phyloP scores from a whole-genome alignment of 2,113 vertebrate species.

The Semicossyphus pulcher region DNA sequence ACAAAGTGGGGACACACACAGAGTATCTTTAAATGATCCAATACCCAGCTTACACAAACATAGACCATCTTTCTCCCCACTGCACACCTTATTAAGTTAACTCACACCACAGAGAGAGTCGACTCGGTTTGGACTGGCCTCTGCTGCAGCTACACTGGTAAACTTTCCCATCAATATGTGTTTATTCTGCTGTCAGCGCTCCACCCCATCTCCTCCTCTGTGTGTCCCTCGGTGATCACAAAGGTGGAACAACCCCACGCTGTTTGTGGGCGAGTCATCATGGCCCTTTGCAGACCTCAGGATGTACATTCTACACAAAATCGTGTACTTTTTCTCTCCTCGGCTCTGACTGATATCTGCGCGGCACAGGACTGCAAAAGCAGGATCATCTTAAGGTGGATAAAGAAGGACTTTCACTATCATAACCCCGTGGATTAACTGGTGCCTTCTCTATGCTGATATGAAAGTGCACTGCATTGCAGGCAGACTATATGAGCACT shows the following conservation, averaged over 20 bases:
- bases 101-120: conserved; percentile 27
- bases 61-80: conserved; percentile 28
- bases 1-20: neutral
- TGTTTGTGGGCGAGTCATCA: conserved; percentile 34
- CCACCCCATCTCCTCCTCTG: conserved; percentile 25
- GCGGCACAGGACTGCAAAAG: conserved; percentile 57
- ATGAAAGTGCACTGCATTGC: conserved; percentile 56
- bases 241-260: conserved; percentile 37
- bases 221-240: conserved; percentile 38
- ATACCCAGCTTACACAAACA: conserved; percentile 4
- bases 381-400: conserved; percentile 71
- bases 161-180: conserved; percentile 72
- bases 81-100: conserved; percentile 51
- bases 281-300: conserved; percentile 48
- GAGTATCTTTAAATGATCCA: conserved; percentile 30
- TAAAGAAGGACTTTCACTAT: conserved; percentile 67
- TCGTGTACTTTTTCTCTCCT: conserved; percentile 50
- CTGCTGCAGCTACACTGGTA: conserved; percentile 51
- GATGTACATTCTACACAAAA: conserved; percentile 42
- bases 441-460: conserved; percentile 58
- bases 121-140: conserved; percentile 56
- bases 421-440: conserved; percentile 71
- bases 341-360: conserved; percentile 58
- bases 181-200: conserved; percentile 58
- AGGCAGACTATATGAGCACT: conserved; percentile 34